These are phyloP conservation scores for Stegana nigrithorax DNA, from an alignment of 2,888 invertebrate genomes.

Conservation along the genomic window DNA sequence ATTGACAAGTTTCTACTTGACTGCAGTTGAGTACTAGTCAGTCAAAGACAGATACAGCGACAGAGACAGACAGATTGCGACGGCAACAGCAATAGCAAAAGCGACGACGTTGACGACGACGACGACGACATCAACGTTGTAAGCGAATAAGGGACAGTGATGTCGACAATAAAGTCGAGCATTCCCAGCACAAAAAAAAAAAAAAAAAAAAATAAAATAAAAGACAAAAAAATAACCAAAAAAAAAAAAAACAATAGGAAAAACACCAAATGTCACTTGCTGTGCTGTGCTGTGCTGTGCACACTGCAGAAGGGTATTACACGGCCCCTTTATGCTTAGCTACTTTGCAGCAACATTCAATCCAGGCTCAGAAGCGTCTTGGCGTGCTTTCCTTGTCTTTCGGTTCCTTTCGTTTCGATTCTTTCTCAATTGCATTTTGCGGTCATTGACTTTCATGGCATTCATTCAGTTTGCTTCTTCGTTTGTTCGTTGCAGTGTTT, in stretches of 20 bases:
- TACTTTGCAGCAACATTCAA: background rate
- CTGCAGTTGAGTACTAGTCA: conserved; percentile 57
- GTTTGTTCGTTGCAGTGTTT: background rate
- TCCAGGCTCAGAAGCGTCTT: background rate
- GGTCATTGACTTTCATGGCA: background rate
- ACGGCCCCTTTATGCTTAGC: no score
- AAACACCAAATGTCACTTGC: no score
- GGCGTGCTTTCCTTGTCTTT: background rate
- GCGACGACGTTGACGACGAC: no score
- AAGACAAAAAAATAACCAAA: background rate
- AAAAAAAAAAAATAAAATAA: background rate
- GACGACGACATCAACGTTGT: no score
- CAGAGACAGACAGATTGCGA: conserved; percentile 25
- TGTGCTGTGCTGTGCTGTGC: no score
- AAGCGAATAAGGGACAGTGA: conserved; percentile 20
- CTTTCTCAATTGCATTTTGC: background rate
- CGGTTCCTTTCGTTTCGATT: background rate
- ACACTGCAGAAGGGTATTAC: no score
- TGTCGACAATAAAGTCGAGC: conserved; percentile 22
- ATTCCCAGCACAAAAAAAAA: background rate
- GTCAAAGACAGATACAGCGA: conserved; percentile 34
- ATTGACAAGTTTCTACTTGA: conserved; percentile 57
- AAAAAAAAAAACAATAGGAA: no score
- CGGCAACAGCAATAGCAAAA: no score
- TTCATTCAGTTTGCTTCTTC: background rate